phyloP scores from a whole-genome alignment of 2,888 invertebrate genomes.

The Dexiosoma caninum region DNA sequence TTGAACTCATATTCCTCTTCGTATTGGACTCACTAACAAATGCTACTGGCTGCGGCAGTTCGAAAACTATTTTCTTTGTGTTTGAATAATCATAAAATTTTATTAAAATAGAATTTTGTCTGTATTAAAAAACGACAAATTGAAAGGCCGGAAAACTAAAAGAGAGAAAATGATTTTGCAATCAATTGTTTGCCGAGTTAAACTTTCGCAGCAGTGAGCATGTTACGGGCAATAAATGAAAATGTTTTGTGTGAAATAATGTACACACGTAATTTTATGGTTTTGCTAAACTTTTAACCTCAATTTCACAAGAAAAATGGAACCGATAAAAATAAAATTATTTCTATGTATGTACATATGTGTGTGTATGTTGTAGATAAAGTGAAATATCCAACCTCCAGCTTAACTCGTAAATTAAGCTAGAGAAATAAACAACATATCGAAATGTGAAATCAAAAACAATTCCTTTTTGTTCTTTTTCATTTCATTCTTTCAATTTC shows the following conservation, averaged over 20 bases:
- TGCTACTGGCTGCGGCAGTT: not conserved
- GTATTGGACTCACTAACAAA: not conserved
- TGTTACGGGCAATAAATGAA: not conserved
- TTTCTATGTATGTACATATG: conserved; percentile 6
- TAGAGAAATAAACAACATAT: conserved; percentile 27
- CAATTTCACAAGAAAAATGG: not conserved
- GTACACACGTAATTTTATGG: not conserved
- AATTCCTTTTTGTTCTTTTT: not conserved
- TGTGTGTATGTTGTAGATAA: not conserved
- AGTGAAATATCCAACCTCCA: conserved; percentile 31
- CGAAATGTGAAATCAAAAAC: conserved; percentile 34
- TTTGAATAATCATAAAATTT: conserved; percentile 41
- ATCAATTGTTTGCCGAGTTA: not conserved
- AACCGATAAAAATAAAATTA: conserved; percentile 6
- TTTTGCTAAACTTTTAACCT: not conserved
- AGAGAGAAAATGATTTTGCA: not conserved
- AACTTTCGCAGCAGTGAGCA: not conserved
- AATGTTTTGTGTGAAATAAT: not conserved
- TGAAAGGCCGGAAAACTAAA: not conserved
- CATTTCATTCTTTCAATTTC: not conserved
- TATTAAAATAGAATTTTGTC: conserved; percentile 33
- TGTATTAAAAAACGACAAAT: not conserved
- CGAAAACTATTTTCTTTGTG: not conserved
- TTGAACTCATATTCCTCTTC: not conserved
- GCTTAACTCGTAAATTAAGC: conserved; percentile 27